Conservation (phyloP, 2,888 invertebrate species). For the Dynastes grantii region DNA sequence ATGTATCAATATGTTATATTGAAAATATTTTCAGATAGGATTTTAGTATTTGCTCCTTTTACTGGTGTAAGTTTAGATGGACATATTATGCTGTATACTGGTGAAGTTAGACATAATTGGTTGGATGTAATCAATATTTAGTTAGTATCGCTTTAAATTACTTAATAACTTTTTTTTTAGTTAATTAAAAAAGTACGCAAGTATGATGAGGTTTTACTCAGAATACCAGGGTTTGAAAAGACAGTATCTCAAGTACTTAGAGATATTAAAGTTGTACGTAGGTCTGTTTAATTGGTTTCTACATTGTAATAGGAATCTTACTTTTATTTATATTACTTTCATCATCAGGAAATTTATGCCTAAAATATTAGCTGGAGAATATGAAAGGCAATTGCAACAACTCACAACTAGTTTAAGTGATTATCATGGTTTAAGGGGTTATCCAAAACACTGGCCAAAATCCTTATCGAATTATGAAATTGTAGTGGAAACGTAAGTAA, state of each 20-base stretch:
- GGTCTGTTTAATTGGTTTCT: constrained; percentile 72
- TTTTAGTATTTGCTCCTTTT: constrained; percentile 89
- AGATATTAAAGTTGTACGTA: constrained; percentile 87
- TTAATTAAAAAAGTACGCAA: constrained; percentile 86
- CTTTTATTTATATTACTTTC: constrained; percentile 24
- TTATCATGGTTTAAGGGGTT: constrained; percentile 77
- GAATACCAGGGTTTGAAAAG: constrained; percentile 88
- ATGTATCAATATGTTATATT: background rate
- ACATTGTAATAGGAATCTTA: constrained; percentile 59
- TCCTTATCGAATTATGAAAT: constrained; percentile 84
- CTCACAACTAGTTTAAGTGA: constrained; percentile 90
- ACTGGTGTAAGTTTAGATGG: constrained; percentile 95
- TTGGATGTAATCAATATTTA: constrained; percentile 80
- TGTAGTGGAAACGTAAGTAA: constrained; percentile 89
- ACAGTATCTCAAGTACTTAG: constrained; percentile 88
- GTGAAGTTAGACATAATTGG: constrained; percentile 96
- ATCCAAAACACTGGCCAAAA: constrained; percentile 82
- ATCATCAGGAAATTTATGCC: constrained; percentile 89
- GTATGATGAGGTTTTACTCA: constrained; percentile 81
- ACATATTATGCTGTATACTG: constrained; percentile 90
- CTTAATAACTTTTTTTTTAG: constrained; percentile 70
- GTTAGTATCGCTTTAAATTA: constrained; percentile 20
- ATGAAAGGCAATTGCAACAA: constrained; percentile 87
- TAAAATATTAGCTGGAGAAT: constrained; percentile 88
- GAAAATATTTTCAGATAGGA: constrained; percentile 74